phyloP scores from a whole-genome alignment of 2,888 invertebrate species.

The Ashinkailepas kermadecensis region DNA sequence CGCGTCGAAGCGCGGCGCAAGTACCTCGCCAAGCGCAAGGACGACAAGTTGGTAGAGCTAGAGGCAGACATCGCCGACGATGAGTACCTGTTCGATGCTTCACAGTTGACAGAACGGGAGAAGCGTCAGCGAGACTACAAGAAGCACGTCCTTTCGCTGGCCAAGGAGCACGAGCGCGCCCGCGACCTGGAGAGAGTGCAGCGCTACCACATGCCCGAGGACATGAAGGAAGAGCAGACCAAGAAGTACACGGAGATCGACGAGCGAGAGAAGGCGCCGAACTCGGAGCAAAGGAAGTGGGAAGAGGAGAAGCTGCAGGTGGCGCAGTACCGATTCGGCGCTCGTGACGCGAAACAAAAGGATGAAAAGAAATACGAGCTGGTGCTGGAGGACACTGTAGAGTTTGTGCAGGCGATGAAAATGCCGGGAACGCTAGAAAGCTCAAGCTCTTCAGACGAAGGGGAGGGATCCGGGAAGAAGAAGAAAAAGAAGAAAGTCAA shows the following conservation, averaged over 20 bases:
- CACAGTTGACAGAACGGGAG: slow-evolving; percentile 77
- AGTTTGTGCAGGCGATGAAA: slow-evolving; percentile 85
- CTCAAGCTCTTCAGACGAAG: background rate
- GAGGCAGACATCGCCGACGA: slow-evolving; percentile 94
- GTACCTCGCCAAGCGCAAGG: slow-evolving; percentile 91
- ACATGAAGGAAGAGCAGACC: slow-evolving; percentile 36
- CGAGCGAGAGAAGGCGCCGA: slow-evolving; percentile 62
- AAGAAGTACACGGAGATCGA: slow-evolving; percentile 72
- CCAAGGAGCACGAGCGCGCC: slow-evolving; percentile 92
- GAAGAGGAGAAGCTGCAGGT: slow-evolving; percentile 93
- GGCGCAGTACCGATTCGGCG: slow-evolving; percentile 86
- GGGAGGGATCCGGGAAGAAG: background rate
- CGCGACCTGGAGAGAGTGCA: slow-evolving; percentile 86
- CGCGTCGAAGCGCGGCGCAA: slow-evolving; percentile 84
- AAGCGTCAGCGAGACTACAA: slow-evolving; percentile 78
- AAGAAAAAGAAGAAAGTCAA: slow-evolving; percentile 39
- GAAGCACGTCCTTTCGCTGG: slow-evolving; percentile 77
- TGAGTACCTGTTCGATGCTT: slow-evolving; percentile 85
- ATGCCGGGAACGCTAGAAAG: slow-evolving; percentile 56
- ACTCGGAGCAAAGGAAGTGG: slow-evolving; percentile 73
- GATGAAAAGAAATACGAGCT: slow-evolving; percentile 77
- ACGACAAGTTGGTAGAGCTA: slow-evolving; percentile 89
- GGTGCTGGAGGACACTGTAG: slow-evolving; percentile 91
- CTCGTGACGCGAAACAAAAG: slow-evolving; percentile 62
- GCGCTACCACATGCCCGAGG: slow-evolving; percentile 89